A percentile compares a stretch with the other conserved stretches of the same genome.
Evolutionary conservation across 2,888 invertebrate genomes (phyloP).

Genomic region (Pterostichus madidus): DNA sequence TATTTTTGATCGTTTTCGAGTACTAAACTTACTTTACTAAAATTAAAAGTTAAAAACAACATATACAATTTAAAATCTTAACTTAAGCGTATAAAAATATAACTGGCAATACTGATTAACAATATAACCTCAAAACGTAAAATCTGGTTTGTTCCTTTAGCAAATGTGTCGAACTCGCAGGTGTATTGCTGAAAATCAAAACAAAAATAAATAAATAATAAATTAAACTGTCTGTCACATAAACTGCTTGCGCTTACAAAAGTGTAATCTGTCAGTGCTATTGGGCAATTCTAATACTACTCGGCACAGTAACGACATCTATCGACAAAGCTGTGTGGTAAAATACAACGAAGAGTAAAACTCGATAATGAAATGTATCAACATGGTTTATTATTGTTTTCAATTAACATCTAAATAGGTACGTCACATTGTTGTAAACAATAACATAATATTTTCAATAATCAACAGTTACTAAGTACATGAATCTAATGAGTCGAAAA

Average conservation of each 20-base stretch:
- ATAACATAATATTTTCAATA: slow-evolving; percentile 38
- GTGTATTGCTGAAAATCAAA: slow-evolving; percentile 63
- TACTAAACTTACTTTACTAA: slow-evolving; percentile 3
- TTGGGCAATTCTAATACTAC: slow-evolving; percentile 45
- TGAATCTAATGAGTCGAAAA: neutral
- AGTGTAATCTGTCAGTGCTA: slow-evolving; percentile 20
- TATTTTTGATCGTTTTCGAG: slow-evolving; percentile 27
- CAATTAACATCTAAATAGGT: slow-evolving; percentile 25
- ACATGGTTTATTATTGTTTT: slow-evolving; percentile 31
- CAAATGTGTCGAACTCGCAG: slow-evolving; percentile 63
- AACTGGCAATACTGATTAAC: slow-evolving; percentile 49
- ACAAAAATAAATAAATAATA: slow-evolving; percentile 54
- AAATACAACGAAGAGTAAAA: slow-evolving; percentile 44
- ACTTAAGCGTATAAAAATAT: slow-evolving; percentile 57
- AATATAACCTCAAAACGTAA: slow-evolving; percentile 30
- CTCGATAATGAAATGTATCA: slow-evolving; percentile 2
- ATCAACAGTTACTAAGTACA: slow-evolving; percentile 20
- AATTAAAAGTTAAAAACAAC: slow-evolving; percentile 20
- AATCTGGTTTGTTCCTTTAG: slow-evolving; percentile 54
- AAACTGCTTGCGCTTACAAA: slow-evolving; percentile 29
- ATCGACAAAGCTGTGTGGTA: slow-evolving; percentile 64
- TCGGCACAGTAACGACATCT: slow-evolving; percentile 60
- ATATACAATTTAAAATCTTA: slow-evolving; percentile 43
- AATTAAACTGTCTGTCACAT: neutral
- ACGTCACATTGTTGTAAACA: slow-evolving; percentile 45